Evolutionary conservation across 2,797 vertebrate genomes (phyloP).

Genomic region (Coreius guichenoti): DNA sequence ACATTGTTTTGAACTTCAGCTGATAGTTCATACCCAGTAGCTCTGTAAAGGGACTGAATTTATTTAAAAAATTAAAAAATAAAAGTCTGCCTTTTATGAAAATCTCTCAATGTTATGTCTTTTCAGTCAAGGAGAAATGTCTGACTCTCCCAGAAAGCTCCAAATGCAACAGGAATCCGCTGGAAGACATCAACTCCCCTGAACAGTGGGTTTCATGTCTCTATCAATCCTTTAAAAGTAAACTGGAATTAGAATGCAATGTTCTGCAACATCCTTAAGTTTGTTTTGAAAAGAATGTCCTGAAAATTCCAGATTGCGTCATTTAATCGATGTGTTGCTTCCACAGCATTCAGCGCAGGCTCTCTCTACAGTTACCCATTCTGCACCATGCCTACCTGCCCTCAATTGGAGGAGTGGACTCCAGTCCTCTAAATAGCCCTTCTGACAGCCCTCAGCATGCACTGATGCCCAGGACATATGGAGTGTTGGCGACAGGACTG

Average conservation of each 20-base stretch:
- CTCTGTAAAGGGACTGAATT: not conserved
- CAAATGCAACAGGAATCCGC: constrained; percentile 29
- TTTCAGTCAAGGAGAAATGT: constrained; percentile 9
- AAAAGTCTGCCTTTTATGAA: not conserved
- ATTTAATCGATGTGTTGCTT: constrained; percentile 16
- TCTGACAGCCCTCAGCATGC: not conserved
- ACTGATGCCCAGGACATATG: not conserved
- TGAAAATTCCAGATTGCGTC: not conserved
- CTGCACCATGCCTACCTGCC: constrained; percentile 98
- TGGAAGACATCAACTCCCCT: constrained; percentile 87
- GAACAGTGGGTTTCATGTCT: constrained; percentile 83
- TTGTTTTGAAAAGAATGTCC: not conserved
- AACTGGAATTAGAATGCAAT: not conserved
- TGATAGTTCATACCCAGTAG: not conserved
- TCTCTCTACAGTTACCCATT: constrained; percentile 98
- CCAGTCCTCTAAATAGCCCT: constrained; percentile 73
- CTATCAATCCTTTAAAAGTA: not conserved
- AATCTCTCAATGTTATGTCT: constrained; percentile 21
- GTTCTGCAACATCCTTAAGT: not conserved
- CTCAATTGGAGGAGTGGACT: constrained; percentile 97
- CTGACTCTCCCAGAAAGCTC: constrained; percentile 22
- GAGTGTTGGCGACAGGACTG: constrained; percentile 4
- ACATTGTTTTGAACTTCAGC: not conserved
- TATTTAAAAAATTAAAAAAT: too few relatives aligned
- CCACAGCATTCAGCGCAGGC: constrained; percentile 95